Percentiles rank a stretch among this genome's conserved stretches.
Conservation (phyloP, 2,888 invertebrate genomes). For the Odiellus spinosus region DNA sequence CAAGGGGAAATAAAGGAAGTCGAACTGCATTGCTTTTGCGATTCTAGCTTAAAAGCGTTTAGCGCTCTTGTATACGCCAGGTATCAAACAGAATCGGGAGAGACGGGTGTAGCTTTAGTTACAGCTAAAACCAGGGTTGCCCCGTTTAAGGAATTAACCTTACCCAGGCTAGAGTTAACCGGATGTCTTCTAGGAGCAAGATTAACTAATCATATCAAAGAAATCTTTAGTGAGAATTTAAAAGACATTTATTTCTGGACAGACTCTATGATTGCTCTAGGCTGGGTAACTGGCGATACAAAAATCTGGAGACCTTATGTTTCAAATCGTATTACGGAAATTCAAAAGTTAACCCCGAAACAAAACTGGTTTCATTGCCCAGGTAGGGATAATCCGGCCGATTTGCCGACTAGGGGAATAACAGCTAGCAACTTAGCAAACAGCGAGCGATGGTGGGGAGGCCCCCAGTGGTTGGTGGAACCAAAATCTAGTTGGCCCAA, state of each 20-base stretch:
- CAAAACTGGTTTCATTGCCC: slow-evolving; percentile 20
- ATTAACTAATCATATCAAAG: not conserved
- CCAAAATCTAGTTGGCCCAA: not conserved
- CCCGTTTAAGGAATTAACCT: slow-evolving; percentile 18
- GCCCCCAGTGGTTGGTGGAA: slow-evolving; percentile 18
- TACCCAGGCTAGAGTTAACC: slow-evolving; percentile 20
- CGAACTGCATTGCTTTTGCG: slow-evolving; percentile 17
- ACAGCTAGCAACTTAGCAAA: slow-evolving; percentile 5
- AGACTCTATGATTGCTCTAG: slow-evolving; percentile 17
- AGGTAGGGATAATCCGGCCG: slow-evolving; percentile 23
- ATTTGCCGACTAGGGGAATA: slow-evolving; percentile 21
- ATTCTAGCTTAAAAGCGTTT: slow-evolving; percentile 20
- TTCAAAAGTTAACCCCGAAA: slow-evolving; percentile 11
- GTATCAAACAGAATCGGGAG: not conserved
- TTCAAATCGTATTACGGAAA: slow-evolving; percentile 20
- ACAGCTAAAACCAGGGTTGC: slow-evolving; percentile 12
- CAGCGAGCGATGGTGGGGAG: slow-evolving; percentile 19
- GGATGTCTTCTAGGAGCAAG: slow-evolving; percentile 9
- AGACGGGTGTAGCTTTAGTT: slow-evolving; percentile 11
- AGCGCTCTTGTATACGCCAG: slow-evolving; percentile 17
- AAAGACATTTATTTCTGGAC: slow-evolving; percentile 10
- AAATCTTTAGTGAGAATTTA: too few relatives aligned
- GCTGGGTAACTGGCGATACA: slow-evolving; percentile 17
- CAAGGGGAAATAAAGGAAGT: not conserved
- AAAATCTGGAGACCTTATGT: slow-evolving; percentile 19